Evolutionary conservation across 2,797 vertebrate genomes (phyloP).

Genomic region (Sebastes hubbsi): DNA sequence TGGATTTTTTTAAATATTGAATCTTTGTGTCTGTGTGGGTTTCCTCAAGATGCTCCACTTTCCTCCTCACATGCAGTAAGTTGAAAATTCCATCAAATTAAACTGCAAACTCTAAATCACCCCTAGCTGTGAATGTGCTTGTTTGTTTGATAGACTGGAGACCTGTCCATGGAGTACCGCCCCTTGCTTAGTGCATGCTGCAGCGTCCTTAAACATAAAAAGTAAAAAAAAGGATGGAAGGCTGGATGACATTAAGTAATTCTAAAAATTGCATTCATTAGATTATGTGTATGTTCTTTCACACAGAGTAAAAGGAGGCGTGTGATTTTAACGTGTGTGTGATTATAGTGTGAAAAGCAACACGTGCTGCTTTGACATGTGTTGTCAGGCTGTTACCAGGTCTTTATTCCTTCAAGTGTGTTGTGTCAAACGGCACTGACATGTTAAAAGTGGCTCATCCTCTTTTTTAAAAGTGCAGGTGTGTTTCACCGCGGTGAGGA

Average conservation of each 20-base stretch:
- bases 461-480: constrained; percentile 23
- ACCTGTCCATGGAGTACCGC: neutral
- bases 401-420: constrained; percentile 28
- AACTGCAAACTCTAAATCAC: neutral
- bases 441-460: constrained; percentile 40
- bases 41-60: neutral
- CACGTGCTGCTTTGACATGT: neutral
- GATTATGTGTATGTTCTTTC: neutral
- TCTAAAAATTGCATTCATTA: neutral
- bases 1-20: neutral
- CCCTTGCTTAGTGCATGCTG: neutral
- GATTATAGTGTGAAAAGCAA: neutral
- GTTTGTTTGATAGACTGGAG: neutral
- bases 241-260: neutral
- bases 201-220: neutral
- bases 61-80: neutral
- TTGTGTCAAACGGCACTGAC: constrained; percentile 25
- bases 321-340: neutral
- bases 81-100: neutral
- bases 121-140: neutral
- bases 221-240: neutral
- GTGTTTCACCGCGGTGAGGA: constrained; percentile 14
- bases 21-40: neutral
- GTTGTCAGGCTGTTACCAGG: neutral
- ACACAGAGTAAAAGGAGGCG: neutral